Conservation (phyloP, 2,888 invertebrate genomes). For the Flabesymbios commensalis region DNA sequence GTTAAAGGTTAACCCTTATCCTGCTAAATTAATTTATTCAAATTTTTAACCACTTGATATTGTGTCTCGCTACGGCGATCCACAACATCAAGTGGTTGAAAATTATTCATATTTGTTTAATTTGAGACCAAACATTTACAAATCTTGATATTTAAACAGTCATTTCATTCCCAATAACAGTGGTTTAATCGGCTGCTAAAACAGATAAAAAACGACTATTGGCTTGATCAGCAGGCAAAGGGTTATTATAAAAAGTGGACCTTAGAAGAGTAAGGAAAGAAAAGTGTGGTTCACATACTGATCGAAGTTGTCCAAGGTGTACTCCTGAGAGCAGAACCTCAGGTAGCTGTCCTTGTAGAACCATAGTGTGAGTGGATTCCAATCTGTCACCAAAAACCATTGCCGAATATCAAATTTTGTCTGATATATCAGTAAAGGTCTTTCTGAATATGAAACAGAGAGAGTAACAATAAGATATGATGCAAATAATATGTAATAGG, state of each 20-base stretch:
- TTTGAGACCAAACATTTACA: too few relatives aligned
- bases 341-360: slow-evolving; percentile 91
- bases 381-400: slow-evolving; percentile 91
- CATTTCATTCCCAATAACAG: too few relatives aligned
- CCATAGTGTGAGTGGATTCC: slow-evolving; percentile 89
- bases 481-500: neutral
- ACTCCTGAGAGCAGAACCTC: slow-evolving; percentile 78
- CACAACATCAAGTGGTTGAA: too few relatives aligned
- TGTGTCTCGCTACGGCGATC: too few relatives aligned
- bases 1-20: too few relatives aligned
- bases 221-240: too few relatives aligned
- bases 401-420: slow-evolving; percentile 95
- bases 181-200: too few relatives aligned
- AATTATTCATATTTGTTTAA: too few relatives aligned
- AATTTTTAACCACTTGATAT: too few relatives aligned
- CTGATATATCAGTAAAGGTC: slow-evolving; percentile 82
- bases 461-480: neutral
- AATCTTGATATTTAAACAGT: too few relatives aligned
- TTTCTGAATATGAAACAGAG: slow-evolving; percentile 69
- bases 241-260: neutral
- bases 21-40: too few relatives aligned
- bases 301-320: slow-evolving; percentile 83
- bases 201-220: too few relatives aligned
- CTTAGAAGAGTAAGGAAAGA: neutral
- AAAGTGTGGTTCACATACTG: slow-evolving; percentile 18